Conservation (phyloP, 2,113 vertebrate species). For the Oceanites oceanicus region DNA sequence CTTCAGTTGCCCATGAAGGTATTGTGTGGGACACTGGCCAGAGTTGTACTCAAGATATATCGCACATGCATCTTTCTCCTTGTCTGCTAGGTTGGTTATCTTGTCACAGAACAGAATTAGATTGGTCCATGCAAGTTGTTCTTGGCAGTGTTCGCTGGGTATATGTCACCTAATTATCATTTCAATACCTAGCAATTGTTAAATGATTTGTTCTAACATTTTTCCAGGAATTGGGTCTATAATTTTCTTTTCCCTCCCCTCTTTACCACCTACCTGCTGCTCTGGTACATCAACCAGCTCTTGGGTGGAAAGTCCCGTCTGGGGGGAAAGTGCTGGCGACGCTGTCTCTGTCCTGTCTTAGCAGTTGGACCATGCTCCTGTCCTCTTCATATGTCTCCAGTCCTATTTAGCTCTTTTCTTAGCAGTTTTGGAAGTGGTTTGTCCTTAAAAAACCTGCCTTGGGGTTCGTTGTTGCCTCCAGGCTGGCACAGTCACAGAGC, state of each 20-base stretch:
- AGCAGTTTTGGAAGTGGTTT: not conserved
- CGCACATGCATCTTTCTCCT: fast-evolving
- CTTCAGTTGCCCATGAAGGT: not conserved
- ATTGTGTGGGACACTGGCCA: not conserved
- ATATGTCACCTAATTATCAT: not conserved
- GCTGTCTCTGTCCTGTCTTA: not conserved
- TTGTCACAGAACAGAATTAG: not conserved
- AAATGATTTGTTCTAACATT: not conserved
- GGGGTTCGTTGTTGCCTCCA: not conserved
- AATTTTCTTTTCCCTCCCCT: not conserved
- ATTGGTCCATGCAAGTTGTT: not conserved
- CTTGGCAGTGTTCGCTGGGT: not conserved
- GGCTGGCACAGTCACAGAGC: not conserved
- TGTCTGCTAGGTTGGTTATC: not conserved
- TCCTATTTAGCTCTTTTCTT: not conserved
- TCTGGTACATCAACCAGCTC: not conserved
- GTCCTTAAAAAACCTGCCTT: not conserved
- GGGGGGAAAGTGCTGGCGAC: not conserved
- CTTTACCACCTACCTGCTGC: not conserved
- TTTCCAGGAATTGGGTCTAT: not conserved
- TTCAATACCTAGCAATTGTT: not conserved
- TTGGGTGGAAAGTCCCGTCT: not conserved
- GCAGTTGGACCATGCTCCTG: not conserved
- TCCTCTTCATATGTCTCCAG: not conserved
- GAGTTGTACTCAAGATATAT: not conserved